Percentiles rank a stretch among this genome's conserved stretches.
Conservation (phyloP, 2,113 vertebrate genomes). For the Hippoglossus stenolepis region DNA sequence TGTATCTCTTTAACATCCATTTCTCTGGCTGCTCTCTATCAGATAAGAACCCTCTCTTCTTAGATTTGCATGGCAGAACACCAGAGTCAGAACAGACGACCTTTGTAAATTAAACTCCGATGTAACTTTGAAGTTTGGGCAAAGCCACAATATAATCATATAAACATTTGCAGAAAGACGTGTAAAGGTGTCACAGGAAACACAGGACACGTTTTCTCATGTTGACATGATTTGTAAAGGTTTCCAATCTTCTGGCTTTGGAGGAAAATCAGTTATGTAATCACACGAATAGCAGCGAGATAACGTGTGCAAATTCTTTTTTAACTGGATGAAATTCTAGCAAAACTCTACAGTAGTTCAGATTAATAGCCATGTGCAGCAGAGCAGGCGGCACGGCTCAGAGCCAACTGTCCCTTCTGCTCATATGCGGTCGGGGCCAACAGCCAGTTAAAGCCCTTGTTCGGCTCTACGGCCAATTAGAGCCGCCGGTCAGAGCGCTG, state of each 20-base stretch:
- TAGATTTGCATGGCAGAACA: constrained; percentile 28
- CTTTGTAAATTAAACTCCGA: constrained; percentile 38
- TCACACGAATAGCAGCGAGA: not conserved
- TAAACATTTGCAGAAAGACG: not conserved
- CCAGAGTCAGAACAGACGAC: constrained; percentile 44
- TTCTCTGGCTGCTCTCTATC: constrained; percentile 4
- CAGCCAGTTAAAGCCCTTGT: constrained; percentile 73
- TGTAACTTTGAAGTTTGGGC: constrained; percentile 33
- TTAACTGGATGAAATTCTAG: constrained; percentile 43
- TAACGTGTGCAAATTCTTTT: not conserved
- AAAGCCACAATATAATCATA: not conserved
- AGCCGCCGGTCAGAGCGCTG: constrained; percentile 57
- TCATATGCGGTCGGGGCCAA: constrained; percentile 59
- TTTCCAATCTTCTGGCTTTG: not conserved
- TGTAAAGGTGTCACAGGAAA: not conserved
- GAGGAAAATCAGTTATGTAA: constrained; percentile 3
- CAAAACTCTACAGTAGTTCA: constrained; percentile 47
- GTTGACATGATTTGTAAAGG: not conserved
- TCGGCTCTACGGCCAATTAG: constrained; percentile 70
- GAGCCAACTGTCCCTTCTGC: constrained; percentile 74
- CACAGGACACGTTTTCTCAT: not conserved
- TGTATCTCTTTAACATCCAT: not conserved
- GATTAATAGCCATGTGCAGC: constrained; percentile 74
- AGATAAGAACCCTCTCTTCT: constrained; percentile 11
- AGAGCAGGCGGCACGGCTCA: constrained; percentile 64